phyloP scores from a whole-genome alignment of 2,113 vertebrate species.

The Xiphophorus couchianus region DNA sequence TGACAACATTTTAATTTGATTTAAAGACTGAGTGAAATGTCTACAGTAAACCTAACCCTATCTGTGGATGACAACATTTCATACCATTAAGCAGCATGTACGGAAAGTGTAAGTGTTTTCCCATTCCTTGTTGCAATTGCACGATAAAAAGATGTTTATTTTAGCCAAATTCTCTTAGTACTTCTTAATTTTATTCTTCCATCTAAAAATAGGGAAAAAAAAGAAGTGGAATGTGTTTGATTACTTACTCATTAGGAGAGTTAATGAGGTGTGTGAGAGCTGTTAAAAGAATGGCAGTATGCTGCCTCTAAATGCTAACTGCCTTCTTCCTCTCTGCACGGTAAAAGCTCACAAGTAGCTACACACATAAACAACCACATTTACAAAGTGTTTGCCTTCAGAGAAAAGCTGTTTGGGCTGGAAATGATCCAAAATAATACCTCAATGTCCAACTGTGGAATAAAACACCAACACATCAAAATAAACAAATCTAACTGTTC shows the following conservation, averaged over 20 bases:
- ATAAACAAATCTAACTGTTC: constrained; percentile 20
- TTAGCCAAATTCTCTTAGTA: constrained; percentile 50
- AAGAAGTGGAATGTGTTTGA: constrained; percentile 65
- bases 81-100: constrained; percentile 3
- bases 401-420: constrained; percentile 25
- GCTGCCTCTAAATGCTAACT: constrained; percentile 74
- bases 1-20: constrained; percentile 7
- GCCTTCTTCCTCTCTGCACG: constrained; percentile 66
- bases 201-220: constrained; percentile 35
- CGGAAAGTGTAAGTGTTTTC: constrained; percentile 17
- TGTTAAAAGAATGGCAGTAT: constrained; percentile 75
- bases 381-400: constrained; percentile 29
- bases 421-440: constrained; percentile 38
- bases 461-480: constrained; percentile 25
- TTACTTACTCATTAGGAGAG: constrained; percentile 88
- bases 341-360: constrained; percentile 51
- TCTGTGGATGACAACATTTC: not conserved
- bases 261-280: constrained; percentile 80
- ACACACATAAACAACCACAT: constrained; percentile 57
- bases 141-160: constrained; percentile 60
- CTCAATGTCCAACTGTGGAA: constrained; percentile 11
- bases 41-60: not conserved
- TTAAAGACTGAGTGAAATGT: not conserved
- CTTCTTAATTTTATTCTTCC: constrained; percentile 53
- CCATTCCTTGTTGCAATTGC: constrained; percentile 24